These are phyloP conservation scores for Gracilinanus agilis DNA, from an alignment of 2,113 vertebrate species.

Conservation along the genomic window DNA sequence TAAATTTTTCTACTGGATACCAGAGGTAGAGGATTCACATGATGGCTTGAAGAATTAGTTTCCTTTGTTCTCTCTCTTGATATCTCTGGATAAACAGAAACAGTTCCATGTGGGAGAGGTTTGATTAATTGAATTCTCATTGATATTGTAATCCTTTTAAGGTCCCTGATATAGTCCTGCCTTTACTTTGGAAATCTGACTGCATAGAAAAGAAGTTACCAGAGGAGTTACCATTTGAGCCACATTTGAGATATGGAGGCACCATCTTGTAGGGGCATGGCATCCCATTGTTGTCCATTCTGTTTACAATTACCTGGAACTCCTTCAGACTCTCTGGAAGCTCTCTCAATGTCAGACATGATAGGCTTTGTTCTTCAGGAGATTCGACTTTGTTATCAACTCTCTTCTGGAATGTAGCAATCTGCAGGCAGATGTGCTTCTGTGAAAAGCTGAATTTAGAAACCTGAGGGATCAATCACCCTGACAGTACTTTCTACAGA, in stretches of 20 bases:
- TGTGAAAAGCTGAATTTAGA: neutral
- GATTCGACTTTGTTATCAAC: neutral
- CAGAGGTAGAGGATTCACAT: neutral
- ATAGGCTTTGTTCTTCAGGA: neutral
- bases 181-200: neutral
- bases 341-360: neutral
- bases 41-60: neutral
- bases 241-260: neutral
- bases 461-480: neutral
- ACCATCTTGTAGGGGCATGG: neutral
- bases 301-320: neutral
- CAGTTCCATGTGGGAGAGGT: neutral
- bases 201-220: neutral
- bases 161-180: neutral
- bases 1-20: neutral
- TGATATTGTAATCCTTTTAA: neutral
- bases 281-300: neutral
- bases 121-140: neutral
- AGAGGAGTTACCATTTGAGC: neutral
- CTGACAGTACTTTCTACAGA: slow-evolving; percentile 5
- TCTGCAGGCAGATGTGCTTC: neutral
- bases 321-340: neutral
- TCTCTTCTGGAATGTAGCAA: neutral
- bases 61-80: neutral
- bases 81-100: neutral